Base-by-base conservation (phyloP, 2,113 vertebrate genomes). In the Nycticorax nycticorax region DNA sequence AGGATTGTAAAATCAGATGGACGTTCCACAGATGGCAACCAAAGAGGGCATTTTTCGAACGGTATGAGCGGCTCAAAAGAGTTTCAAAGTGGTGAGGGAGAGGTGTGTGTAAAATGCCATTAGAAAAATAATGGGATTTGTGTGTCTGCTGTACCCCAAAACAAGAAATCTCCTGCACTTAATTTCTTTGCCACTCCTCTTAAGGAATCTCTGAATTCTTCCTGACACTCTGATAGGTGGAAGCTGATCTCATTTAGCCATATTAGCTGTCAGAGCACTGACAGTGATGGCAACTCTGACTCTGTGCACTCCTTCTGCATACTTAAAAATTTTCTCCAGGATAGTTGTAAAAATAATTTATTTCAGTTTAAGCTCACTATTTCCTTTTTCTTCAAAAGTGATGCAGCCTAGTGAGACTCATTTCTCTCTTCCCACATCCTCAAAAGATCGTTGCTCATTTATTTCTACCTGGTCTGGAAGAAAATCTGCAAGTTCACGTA, bases 41-140 rank as follows among this genome's bases (percentile, higher is more conserved):
- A 85, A 83, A 93, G 73, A 96, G 56, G 12, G 59, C 35, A 57
- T 84, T 90, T 96, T 96, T 84, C 17, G 9, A 96, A 66, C 59
- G 17, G 35, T n/a, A 79, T 82, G 67, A 81, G 53, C 80, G 92
- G 66, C 82, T 68, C 53, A 85, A 94, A 96, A 94, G 66, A 92
- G 69, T 95, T 97, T 94, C 91, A 94, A 95, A 97, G 92, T 73
- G 73, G 52, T 67, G 45, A 91, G 35, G 35, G 57, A 85, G 90
- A 94, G 50, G 13, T 35, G 14, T 50, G 37, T 66, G 33, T 68
- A 95, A 96, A 94, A 95, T 72, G 55, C 47, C 91, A 72, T 93
- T 95, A 91, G 80, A 95, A 97, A 77, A 97, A 96, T 95, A 97
- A 96, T 90, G 52, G 69, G 68, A 94, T 97, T 95, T 97, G 47